Base-by-base conservation (phyloP, 2,113 vertebrate genomes). In the Nestor notabilis region DNA sequence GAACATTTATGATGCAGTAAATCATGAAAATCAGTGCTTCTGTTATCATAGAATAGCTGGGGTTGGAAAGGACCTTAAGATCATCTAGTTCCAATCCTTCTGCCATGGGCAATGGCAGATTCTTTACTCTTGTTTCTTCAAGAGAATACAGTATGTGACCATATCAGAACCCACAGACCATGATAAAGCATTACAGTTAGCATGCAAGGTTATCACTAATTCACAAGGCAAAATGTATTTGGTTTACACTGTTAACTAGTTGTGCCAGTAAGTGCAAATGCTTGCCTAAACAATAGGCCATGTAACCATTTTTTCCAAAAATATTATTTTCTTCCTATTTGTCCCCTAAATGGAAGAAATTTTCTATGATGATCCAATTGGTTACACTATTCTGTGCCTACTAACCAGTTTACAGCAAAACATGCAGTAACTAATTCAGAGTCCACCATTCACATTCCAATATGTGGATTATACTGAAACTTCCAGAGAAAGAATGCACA, bases 11-110 rank as follows among this genome's bases (percentile, higher is more conserved):
- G 89, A 95, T 41, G 27, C 83, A 85, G 84, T 90, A 94, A 93
- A 41, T 50, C 58, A 95, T 75, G 72, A 97, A 97, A 97, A 95
- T 82, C 90, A 93, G 78, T 92, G 81, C 60, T 89, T 97, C 90
- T 92, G 31, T 96, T 93, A 80, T 56, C 96, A 96, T 52, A 58
- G 33, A 35, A 58, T 10, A 35, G 56, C 16, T 35, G 16, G 33
- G 4, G 9, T 10, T 35, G 56, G 56, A 58, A 23, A 58, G 13
- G 21, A 35, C 56, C 21, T 35, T 35, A 58, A 35, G 33, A 58
- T 35, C 33, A 35, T 16, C 56, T 35, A 58, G 56, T 58, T 35
- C 3, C 56, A 58, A 58, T 13, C 13, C 33, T 21, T 15, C 56
- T 58, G 56, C 33, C 56, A 58, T 24, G 33, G 56, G 21, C 89